Percentiles rank a stretch among this genome's conserved stretches.
Evolutionary conservation across 2,113 vertebrate genomes (phyloP).

Genomic region (Elachura formosa): DNA sequence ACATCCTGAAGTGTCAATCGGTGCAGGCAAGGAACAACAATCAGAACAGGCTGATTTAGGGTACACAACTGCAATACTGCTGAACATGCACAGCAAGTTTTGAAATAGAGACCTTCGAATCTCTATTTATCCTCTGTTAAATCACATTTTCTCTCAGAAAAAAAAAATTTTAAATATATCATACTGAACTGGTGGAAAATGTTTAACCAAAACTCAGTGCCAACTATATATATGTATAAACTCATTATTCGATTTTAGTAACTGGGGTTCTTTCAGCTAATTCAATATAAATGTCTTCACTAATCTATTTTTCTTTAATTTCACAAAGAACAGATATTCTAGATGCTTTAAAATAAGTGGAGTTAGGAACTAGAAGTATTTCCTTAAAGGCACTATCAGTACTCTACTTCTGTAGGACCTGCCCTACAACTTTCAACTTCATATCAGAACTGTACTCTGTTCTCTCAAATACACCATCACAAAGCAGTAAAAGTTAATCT

Average conservation of each 20-base stretch:
- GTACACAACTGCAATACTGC: neutral
- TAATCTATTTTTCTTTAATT: neutral
- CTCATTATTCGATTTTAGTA: neutral
- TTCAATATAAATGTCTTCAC: neutral
- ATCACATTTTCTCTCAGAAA: neutral
- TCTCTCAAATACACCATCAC: neutral
- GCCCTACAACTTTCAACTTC: neutral
- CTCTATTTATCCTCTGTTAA: neutral
- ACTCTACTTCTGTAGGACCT: neutral
- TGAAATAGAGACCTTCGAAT: neutral
- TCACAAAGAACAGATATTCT: neutral
- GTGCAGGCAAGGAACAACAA: neutral
- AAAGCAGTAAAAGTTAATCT: neutral
- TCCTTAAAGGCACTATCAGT: neutral
- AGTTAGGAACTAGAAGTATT: neutral
- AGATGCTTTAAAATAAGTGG: neutral
- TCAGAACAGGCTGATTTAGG: neutral
- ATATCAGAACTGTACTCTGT: neutral
- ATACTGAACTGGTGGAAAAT: neutral
- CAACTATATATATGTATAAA: neutral
- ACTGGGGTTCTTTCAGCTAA: neutral
- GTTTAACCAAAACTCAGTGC: neutral
- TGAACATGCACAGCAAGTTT: neutral
- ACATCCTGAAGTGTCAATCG: neutral
- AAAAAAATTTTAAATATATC: no score